Percentiles rank a stretch among this genome's conserved stretches.
phyloP scores from a whole-genome alignment of 2,797 vertebrate genomes.

The Pempheris klunzingeri region DNA sequence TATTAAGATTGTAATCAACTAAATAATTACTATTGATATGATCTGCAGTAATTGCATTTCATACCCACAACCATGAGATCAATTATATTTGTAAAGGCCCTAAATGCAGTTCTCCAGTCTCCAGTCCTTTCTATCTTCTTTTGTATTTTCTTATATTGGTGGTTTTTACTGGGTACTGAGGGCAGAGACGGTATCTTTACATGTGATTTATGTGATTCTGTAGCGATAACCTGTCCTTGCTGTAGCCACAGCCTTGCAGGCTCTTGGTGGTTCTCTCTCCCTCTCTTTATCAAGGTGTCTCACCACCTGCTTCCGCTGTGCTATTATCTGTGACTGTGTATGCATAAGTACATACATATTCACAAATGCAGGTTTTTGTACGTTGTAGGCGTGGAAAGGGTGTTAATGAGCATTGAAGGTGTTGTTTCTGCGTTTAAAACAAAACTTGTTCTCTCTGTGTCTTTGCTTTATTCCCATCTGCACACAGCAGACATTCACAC shows the following conservation, averaged over 20 bases:
- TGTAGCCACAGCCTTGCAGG: conserved; percentile 26
- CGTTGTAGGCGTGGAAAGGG: neutral
- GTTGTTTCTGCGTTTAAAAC: conserved; percentile 7
- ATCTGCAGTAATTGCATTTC: conserved; percentile 10
- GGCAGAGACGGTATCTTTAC: conserved; percentile 40
- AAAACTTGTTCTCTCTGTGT: neutral
- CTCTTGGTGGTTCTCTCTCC: conserved; percentile 18
- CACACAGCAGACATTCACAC: conserved; percentile 10
- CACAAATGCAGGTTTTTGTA: conserved; percentile 12
- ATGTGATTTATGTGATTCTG: conserved; percentile 50
- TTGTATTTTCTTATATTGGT: neutral
- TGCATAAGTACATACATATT: neutral
- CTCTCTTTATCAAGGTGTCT: neutral
- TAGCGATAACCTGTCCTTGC: conserved; percentile 43
- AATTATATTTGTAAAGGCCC: neutral
- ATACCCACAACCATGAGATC: conserved; percentile 3
- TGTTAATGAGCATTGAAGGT: neutral
- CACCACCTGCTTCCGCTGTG: neutral
- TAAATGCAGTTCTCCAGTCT: neutral
- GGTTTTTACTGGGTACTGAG: conserved; percentile 11
- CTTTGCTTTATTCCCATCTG: conserved; percentile 3
- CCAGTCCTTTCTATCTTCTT: neutral
- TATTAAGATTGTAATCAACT: conserved; percentile 1
- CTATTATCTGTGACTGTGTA: neutral
- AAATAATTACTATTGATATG: conserved; percentile 10